A percentile compares a stretch with the other conserved stretches of the same genome.
These are phyloP conservation scores for Periphyllus acericola DNA, from an alignment of 2,888 invertebrate genomes.

Conservation along the genomic window DNA sequence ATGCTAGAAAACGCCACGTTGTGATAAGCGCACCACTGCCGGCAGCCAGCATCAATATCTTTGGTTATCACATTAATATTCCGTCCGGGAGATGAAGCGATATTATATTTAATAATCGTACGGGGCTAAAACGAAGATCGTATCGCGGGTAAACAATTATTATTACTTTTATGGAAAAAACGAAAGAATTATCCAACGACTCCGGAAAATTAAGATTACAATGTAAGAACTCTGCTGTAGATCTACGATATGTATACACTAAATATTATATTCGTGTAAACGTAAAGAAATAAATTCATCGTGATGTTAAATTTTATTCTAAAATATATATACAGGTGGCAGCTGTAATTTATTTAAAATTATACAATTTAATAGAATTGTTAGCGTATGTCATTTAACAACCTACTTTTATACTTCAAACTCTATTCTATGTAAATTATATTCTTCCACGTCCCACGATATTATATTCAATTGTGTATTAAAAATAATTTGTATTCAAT, in stretches of 20 bases:
- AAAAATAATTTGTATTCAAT: constrained; percentile 45
- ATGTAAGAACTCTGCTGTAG: no score
- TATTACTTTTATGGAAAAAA: no score
- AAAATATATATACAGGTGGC: background rate
- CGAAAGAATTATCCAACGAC: no score
- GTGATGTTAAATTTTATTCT: background rate
- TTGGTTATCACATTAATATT: background rate
- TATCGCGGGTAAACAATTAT: background rate
- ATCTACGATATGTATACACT: background rate
- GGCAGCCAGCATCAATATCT: background rate
- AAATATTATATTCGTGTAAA: background rate
- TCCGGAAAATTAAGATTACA: no score
- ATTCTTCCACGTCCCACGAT: constrained; percentile 30
- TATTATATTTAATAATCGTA: no score
- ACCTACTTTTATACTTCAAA: constrained; percentile 44
- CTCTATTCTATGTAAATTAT: constrained; percentile 55
- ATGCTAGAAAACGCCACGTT: background rate
- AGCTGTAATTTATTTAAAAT: constrained; percentile 24
- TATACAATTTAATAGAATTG: constrained; percentile 29
- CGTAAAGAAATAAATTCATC: background rate
- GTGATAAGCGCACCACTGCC: background rate
- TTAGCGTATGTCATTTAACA: constrained; percentile 21
- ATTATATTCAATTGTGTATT: constrained; percentile 24
- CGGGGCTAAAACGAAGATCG: no score
- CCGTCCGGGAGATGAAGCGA: no score